Conservation (phyloP, 2,888 invertebrate species). For the Apoda limacodes region DNA sequence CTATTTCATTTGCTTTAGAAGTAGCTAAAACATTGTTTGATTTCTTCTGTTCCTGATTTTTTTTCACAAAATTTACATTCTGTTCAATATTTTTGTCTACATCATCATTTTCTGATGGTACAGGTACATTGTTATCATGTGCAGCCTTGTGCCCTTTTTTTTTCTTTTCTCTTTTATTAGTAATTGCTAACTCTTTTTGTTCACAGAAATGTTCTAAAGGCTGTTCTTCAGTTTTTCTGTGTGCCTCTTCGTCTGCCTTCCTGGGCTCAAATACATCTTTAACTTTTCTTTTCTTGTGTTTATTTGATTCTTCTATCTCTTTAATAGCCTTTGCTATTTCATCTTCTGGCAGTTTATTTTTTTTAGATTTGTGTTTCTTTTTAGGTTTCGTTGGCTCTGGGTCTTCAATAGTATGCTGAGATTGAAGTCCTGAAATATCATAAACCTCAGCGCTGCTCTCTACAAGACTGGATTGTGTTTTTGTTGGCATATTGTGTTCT, state of each 20-base stretch:
- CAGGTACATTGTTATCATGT: background rate
- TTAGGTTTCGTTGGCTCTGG: slow-evolving; percentile 39
- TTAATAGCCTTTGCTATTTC: slow-evolving; percentile 57
- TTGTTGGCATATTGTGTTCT: slow-evolving; percentile 30
- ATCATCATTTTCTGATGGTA: background rate
- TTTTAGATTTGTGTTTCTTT: slow-evolving; percentile 52
- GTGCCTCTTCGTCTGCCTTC: slow-evolving; percentile 34
- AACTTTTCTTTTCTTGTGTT: slow-evolving; percentile 36
- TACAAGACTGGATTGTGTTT: slow-evolving; percentile 40
- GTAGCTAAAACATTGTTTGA: no score
- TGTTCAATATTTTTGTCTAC: background rate
- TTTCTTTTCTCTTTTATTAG: background rate
- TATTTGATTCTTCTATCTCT: slow-evolving; percentile 51
- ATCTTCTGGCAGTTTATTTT: slow-evolving; percentile 40
- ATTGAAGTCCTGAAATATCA: slow-evolving; percentile 15
- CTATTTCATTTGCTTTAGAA: slow-evolving; percentile 2
- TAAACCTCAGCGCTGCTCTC: slow-evolving; percentile 31
- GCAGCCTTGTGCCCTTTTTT: background rate
- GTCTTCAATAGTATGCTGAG: slow-evolving; percentile 23
- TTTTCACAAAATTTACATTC: no score
- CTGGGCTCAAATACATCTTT: slow-evolving; percentile 15
- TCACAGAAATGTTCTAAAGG: slow-evolving; percentile 1
- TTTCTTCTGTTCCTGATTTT: background rate
- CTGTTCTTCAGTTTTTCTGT: slow-evolving; percentile 4
- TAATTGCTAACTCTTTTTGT: slow-evolving; percentile 23